Percentiles rank a stretch among this genome's conserved stretches.
Evolutionary conservation across 2,888 invertebrate species (phyloP).

Genomic region (Ametastegia equiseti): DNA sequence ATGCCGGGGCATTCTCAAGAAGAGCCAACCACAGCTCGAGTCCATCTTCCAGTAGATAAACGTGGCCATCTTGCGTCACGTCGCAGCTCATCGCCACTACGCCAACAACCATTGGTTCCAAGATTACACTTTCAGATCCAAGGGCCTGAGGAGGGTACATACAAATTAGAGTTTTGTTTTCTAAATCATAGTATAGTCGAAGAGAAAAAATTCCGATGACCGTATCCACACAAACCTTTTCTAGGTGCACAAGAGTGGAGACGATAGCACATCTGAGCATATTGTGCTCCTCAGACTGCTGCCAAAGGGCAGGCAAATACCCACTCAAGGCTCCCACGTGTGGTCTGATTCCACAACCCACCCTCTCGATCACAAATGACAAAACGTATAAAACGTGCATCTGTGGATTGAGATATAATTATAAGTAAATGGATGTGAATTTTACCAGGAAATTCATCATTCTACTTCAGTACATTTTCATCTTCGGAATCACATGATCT

Average conservation of each 20-base stretch:
- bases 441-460: too few relatives aligned
- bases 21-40: constrained; percentile 93
- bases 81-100: constrained; percentile 88
- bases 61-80: constrained; percentile 86
- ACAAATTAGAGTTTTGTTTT: constrained; percentile 16
- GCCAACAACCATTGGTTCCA: constrained; percentile 79
- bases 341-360: constrained; percentile 86
- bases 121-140: constrained; percentile 76
- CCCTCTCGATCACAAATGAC: constrained; percentile 92
- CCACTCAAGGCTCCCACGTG: constrained; percentile 85
- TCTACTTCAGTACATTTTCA: too few relatives aligned
- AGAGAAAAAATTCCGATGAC: not conserved
- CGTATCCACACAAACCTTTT: constrained; percentile 80
- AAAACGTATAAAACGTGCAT: constrained; percentile 95
- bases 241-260: constrained; percentile 90
- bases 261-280: constrained; percentile 95
- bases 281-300: constrained; percentile 90
- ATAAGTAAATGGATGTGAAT: not conserved
- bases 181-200: not conserved
- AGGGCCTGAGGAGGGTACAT: constrained; percentile 72
- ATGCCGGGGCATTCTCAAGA: constrained; percentile 85
- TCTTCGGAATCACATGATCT: too few relatives aligned
- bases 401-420: constrained; percentile 73
- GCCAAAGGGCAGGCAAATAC: constrained; percentile 93
- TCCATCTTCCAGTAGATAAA: constrained; percentile 95